A percentile compares a stretch with the other conserved stretches of the same genome.
phyloP scores from a whole-genome alignment of 1,140 invertebrate genomes.

The Lineus longissimus region DNA sequence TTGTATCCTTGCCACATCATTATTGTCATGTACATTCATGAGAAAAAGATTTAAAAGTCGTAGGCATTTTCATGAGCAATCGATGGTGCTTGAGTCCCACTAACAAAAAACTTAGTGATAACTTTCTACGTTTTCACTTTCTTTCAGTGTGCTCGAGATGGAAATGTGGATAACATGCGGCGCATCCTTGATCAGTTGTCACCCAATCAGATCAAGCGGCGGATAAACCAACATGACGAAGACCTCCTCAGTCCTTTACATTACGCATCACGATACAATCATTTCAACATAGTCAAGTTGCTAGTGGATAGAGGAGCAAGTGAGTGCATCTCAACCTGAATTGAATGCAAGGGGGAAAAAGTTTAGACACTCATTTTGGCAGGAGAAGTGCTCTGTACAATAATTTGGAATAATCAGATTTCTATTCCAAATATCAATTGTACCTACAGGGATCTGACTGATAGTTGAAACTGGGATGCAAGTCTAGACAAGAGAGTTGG shows the following conservation, averaged over 20 bases:
- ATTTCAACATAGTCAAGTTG: conserved; percentile 42
- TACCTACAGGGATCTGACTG: neutral
- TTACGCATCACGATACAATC: conserved; percentile 54
- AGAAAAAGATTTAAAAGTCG: too few species aligned
- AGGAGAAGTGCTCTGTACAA: neutral
- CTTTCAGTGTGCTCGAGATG: conserved; percentile 42
- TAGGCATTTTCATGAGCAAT: too few species aligned
- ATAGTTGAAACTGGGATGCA: too few species aligned
- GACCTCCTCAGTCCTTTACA: conserved; percentile 51
- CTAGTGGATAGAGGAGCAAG: conserved; percentile 50
- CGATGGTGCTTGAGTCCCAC: too few species aligned
- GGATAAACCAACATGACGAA: conserved; percentile 50
- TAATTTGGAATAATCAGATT: neutral
- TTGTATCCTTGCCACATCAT: too few species aligned
- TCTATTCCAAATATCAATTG: conserved; percentile 3
- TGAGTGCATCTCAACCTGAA: conserved; percentile 27
- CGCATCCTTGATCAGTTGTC: conserved; percentile 28
- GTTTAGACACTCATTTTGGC: neutral
- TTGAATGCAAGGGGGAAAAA: neutral
- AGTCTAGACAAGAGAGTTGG: too few species aligned
- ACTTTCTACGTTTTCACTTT: neutral
- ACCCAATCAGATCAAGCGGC: conserved; percentile 27
- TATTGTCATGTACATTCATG: too few species aligned
- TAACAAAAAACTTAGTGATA: too few species aligned
- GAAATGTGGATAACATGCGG: conserved; percentile 33